Conservation (phyloP, 2,888 invertebrate genomes). For the Diloba caeruleocephala region DNA sequence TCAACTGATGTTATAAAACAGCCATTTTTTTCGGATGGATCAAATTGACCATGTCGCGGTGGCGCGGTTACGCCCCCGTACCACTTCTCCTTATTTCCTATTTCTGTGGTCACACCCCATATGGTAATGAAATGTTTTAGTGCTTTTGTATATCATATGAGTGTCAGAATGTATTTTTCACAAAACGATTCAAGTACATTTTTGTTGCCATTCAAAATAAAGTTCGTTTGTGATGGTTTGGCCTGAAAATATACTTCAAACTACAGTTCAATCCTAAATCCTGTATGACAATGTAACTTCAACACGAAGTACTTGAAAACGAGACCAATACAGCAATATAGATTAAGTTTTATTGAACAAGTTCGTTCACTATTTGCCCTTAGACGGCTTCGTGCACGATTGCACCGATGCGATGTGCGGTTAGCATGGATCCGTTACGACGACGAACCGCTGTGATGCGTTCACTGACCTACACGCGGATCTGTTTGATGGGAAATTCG, state of each 20-base stretch:
- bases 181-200: too few relatives aligned
- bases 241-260: not conserved
- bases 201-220: too few relatives aligned
- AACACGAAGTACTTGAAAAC: constrained; percentile 26
- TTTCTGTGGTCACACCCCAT: too few relatives aligned
- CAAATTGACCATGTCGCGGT: too few relatives aligned
- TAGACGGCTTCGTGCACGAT: constrained; percentile 39
- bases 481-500: constrained; percentile 68
- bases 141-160: too few relatives aligned
- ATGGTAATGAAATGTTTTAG: too few relatives aligned
- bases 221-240: too few relatives aligned
- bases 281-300: constrained; percentile 27
- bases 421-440: constrained; percentile 52
- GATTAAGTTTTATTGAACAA: constrained; percentile 53
- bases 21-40: too few relatives aligned
- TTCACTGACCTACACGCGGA: constrained; percentile 71
- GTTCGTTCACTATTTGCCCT: constrained; percentile 46
- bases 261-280: constrained; percentile 10
- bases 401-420: constrained; percentile 43
- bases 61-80: too few relatives aligned
- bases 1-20: too few relatives aligned
- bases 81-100: too few relatives aligned
- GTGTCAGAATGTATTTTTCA: too few relatives aligned
- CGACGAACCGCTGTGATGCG: constrained; percentile 47
- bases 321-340: constrained; percentile 40